Conservation (phyloP, 2,888 invertebrate genomes). For the Macaria notata region DNA sequence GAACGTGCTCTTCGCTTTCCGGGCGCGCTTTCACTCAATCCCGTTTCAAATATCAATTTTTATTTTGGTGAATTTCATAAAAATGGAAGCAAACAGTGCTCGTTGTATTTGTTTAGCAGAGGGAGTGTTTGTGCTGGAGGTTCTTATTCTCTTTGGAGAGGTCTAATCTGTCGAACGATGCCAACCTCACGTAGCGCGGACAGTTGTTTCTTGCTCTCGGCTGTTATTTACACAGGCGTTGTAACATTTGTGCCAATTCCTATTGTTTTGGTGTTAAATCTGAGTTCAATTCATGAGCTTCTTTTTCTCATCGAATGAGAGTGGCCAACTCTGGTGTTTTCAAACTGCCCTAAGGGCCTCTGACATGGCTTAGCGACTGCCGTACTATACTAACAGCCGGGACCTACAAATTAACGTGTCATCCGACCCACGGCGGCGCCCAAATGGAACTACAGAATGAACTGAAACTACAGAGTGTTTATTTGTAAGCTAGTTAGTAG, state of each 20-base stretch:
- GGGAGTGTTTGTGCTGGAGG: slow-evolving; percentile 55
- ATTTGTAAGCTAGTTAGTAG: too few species aligned
- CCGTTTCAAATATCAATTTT: slow-evolving; percentile 61
- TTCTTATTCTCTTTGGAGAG: slow-evolving; percentile 69
- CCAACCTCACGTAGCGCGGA: slow-evolving; percentile 67
- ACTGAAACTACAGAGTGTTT: too few species aligned
- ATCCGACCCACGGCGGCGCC: too few species aligned
- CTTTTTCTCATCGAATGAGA: too few species aligned
- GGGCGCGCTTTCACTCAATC: slow-evolving; percentile 58
- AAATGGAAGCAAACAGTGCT: slow-evolving; percentile 73
- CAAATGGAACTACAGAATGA: too few species aligned
- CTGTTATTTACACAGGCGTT: slow-evolving; percentile 24
- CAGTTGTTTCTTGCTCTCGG: slow-evolving; percentile 71
- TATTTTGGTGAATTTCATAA: slow-evolving; percentile 64
- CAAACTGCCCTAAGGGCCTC: too few species aligned
- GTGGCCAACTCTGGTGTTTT: too few species aligned
- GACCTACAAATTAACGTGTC: too few species aligned
- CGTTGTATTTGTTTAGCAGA: slow-evolving; percentile 62
- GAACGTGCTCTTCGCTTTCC: slow-evolving; percentile 22
- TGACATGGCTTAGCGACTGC: too few species aligned
- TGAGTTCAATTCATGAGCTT: too few species aligned
- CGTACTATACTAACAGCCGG: too few species aligned
- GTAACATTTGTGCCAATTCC: background rate
- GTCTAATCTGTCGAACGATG: slow-evolving; percentile 66
- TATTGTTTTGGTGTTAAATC: too few species aligned